These are phyloP conservation scores for Drosophila robusta DNA, from an alignment of 2,888 invertebrate species.

Conservation along the genomic window DNA sequence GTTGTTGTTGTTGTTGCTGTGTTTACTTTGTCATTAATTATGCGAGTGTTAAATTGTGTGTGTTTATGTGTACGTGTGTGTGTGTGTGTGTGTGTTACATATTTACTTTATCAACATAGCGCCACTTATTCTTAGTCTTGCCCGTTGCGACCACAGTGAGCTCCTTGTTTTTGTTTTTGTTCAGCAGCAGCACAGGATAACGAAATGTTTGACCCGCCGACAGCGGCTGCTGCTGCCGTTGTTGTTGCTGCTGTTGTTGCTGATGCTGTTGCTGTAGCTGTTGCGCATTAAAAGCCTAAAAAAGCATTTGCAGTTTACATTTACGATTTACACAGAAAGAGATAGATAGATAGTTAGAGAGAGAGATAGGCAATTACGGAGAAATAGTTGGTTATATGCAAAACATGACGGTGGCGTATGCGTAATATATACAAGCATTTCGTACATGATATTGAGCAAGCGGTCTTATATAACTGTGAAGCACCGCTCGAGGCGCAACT, in stretches of 20 bases:
- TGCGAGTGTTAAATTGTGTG: conserved; percentile 4
- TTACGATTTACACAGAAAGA: conserved; percentile 11
- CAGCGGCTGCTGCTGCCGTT: conserved; percentile 54
- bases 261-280: conserved; percentile 49
- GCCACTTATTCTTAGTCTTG: conserved; percentile 84
- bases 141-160: conserved; percentile 84
- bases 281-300: conserved; percentile 72
- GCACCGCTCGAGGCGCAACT: not conserved
- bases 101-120: conserved; percentile 85
- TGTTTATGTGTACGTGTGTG: conserved; percentile 18
- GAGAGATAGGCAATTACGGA: conserved; percentile 8
- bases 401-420: conserved; percentile 68
- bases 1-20: conserved; percentile 24
- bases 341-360: not conserved
- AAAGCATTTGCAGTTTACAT: conserved; percentile 65
- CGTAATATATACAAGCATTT: conserved; percentile 68
- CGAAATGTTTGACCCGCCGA: conserved; percentile 76
- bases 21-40: conserved; percentile 53
- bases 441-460: conserved; percentile 30
- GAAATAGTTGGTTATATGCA: conserved; percentile 22
- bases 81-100: conserved; percentile 58
- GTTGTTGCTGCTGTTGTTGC: conserved; percentile 45
- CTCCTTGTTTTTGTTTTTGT: conserved; percentile 85
- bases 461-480: conserved; percentile 4
- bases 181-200: conserved; percentile 85